Evolutionary conservation across 1,140 invertebrate species (phyloP).

Genomic region (Amphibalanus amphitrite): DNA sequence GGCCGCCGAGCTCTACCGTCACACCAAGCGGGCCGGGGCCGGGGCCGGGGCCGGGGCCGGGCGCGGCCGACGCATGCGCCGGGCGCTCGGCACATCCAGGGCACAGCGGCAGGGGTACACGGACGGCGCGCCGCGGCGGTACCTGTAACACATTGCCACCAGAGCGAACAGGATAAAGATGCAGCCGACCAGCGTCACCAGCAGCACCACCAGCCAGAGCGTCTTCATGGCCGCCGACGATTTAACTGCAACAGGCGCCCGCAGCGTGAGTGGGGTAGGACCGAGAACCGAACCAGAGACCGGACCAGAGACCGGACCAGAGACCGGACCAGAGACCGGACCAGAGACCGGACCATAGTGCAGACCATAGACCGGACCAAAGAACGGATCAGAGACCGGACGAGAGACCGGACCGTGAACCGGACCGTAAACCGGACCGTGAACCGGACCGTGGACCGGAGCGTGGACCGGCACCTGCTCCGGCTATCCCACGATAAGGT

Average conservation of each 20-base stretch:
- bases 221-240: conserved; percentile 22
- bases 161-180: conserved; percentile 95
- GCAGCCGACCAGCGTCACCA: conserved; percentile 95
- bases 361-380: no score
- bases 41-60: no score
- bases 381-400: no score
- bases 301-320: no score
- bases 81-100: neutral
- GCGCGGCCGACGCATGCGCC: neutral
- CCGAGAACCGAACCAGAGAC: no score
- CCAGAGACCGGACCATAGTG: no score
- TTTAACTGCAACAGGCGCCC: conserved; percentile 4
- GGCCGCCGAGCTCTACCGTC: neutral
- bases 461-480: no score
- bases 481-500: no score
- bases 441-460: no score
- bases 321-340: no score
- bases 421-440: no score
- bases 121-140: neutral
- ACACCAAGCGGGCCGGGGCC: neutral
- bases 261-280: neutral
- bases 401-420: no score
- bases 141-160: conserved; percentile 98
- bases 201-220: conserved; percentile 87
- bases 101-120: neutral